A percentile compares a stretch with the other conserved stretches of the same genome.
phyloP scores from a whole-genome alignment of 2,888 invertebrate species.

The Uropetala carovei region DNA sequence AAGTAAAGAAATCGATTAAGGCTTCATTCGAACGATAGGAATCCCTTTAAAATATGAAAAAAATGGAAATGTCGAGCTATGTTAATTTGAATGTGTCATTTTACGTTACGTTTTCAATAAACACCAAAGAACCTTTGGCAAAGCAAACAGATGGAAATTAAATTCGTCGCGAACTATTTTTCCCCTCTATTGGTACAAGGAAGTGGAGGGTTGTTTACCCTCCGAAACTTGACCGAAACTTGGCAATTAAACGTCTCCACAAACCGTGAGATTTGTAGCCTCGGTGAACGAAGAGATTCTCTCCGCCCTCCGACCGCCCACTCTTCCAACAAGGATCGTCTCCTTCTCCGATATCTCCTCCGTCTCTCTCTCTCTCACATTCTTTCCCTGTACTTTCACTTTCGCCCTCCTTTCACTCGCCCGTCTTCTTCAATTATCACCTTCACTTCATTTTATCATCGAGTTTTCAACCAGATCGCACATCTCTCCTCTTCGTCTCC shows the following conservation, averaged over 20 bases:
- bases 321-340: background rate
- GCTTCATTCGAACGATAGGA: background rate
- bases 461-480: background rate
- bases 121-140: no score
- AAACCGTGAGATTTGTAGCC: slow-evolving; percentile 5
- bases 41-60: background rate
- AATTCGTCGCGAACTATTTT: background rate
- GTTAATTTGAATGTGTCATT: no score
- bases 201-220: background rate
- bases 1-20: no score
- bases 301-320: background rate
- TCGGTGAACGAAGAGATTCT: background rate
- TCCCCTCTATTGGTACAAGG: background rate
- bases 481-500: background rate
- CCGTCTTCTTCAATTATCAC: background rate
- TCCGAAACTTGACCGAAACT: background rate
- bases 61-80: background rate
- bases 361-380: background rate
- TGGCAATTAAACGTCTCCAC: background rate
- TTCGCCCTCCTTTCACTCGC: background rate
- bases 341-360: background rate
- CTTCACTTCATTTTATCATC: background rate
- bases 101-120: no score
- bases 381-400: background rate
- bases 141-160: no score